phyloP scores from a whole-genome alignment of 2,888 invertebrate genomes.

The Crossocerus cetratus region DNA sequence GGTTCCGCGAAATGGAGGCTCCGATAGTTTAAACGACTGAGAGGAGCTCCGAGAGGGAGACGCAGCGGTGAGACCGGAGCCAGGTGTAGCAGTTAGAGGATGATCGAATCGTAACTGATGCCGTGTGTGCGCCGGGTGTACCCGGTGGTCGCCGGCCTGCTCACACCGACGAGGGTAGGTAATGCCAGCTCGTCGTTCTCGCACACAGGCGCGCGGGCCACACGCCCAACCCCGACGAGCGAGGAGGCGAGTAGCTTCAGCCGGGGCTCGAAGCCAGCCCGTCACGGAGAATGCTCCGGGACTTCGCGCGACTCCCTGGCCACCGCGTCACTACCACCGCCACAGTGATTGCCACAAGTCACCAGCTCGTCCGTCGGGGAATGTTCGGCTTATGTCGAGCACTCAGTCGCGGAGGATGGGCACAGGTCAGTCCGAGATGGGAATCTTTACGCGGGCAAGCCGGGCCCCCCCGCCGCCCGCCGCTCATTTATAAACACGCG shows the following conservation, averaged over 20 bases:
- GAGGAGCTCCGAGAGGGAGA: too few species aligned
- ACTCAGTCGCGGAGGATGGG: constrained; percentile 82
- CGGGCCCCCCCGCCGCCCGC: too few species aligned
- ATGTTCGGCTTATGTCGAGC: constrained; percentile 66
- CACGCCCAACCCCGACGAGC: constrained; percentile 9
- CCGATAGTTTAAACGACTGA: too few species aligned
- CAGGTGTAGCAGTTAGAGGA: background rate
- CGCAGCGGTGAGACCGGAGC: too few species aligned
- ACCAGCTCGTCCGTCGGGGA: constrained; percentile 59
- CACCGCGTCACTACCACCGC: constrained; percentile 52
- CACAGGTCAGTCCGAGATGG: constrained; percentile 80
- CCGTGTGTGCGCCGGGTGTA: constrained; percentile 9
- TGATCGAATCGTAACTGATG: constrained; percentile 1
- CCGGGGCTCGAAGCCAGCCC: constrained; percentile 62
- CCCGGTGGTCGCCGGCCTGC: constrained; percentile 7
- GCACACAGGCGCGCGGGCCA: constrained; percentile 27
- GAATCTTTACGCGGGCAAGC: constrained; percentile 21
- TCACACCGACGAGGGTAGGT: constrained; percentile 9
- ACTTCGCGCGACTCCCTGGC: constrained; percentile 63
- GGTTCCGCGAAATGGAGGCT: too few species aligned
- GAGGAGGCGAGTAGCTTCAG: constrained; percentile 57
- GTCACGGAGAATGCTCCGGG: constrained; percentile 65
- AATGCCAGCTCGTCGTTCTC: constrained; percentile 20
- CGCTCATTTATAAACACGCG: too few species aligned
- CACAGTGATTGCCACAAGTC: constrained; percentile 9